Conservation (phyloP, 2,888 invertebrate genomes). For the Yponomeuta plumbellus region DNA sequence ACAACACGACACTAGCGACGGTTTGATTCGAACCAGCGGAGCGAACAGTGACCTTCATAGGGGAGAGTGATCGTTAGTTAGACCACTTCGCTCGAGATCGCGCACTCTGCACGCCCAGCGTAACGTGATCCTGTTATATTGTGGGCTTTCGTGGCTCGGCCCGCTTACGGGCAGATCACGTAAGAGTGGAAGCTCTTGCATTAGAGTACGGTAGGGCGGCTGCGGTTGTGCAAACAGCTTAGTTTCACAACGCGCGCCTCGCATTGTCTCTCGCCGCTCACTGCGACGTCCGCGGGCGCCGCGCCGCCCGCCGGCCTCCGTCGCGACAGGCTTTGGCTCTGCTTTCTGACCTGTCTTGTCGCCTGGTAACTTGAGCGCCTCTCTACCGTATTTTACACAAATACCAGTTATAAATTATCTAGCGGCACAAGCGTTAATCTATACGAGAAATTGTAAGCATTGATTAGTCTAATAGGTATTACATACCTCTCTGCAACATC, state of each 20-base stretch:
- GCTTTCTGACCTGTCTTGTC: slow-evolving; percentile 3
- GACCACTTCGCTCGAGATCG: slow-evolving; percentile 11
- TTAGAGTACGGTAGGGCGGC: slow-evolving; percentile 45
- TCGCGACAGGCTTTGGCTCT: neutral
- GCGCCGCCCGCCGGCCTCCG: neutral
- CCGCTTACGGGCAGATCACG: neutral
- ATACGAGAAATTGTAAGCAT: too few relatives aligned
- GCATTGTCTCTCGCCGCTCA: slow-evolving; percentile 74
- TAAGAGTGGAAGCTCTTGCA: slow-evolving; percentile 22
- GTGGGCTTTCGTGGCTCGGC: slow-evolving; percentile 4
- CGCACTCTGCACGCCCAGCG: slow-evolving; percentile 12
- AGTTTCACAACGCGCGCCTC: slow-evolving; percentile 69
- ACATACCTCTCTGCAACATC: too few relatives aligned
- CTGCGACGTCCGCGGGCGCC: slow-evolving; percentile 57
- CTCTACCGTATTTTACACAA: neutral
- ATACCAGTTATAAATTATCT: neutral
- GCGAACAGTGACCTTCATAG: slow-evolving; percentile 21
- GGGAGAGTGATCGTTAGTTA: slow-evolving; percentile 20
- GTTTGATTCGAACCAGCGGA: neutral
- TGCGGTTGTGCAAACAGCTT: slow-evolving; percentile 67
- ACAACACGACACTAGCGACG: neutral
- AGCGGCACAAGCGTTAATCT: too few relatives aligned
- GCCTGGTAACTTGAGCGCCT: neutral
- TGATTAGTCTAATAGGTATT: too few relatives aligned
- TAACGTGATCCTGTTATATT: slow-evolving; percentile 8